Conservation (phyloP, 1,140 invertebrate species). For the Zophobas atratus region DNA sequence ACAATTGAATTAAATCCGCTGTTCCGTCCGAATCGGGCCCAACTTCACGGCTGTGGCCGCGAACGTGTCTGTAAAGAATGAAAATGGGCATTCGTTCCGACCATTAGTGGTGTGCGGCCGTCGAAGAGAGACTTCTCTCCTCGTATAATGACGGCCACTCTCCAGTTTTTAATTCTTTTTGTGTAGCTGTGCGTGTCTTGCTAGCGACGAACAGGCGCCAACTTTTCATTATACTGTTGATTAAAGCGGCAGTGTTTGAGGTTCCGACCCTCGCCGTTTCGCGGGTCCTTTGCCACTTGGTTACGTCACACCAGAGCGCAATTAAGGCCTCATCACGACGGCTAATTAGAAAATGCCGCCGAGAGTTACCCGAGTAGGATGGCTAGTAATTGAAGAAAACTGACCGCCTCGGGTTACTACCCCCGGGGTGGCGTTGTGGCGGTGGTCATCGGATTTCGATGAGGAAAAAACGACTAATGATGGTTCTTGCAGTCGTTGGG, state of each 20-base stretch:
- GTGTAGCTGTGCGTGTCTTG: conserved; percentile 65
- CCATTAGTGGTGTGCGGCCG: conserved; percentile 49
- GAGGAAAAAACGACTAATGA: not conserved
- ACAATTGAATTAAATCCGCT: conserved; percentile 10
- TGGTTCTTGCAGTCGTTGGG: not conserved
- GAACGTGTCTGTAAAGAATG: conserved; percentile 38
- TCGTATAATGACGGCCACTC: conserved; percentile 56
- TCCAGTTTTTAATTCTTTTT: conserved; percentile 64
- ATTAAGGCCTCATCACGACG: conserved; percentile 17
- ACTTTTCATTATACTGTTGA: conserved; percentile 66
- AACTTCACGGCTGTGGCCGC: conserved; percentile 13
- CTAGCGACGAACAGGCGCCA: conserved; percentile 64
- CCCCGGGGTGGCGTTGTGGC: not conserved
- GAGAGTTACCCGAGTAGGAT: conserved; percentile 14
- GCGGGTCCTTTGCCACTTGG: conserved; percentile 4
- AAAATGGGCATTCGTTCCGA: conserved; percentile 47
- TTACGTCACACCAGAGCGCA: conserved; percentile 22
- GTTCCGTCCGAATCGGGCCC: not conserved
- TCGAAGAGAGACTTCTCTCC: conserved; percentile 34
- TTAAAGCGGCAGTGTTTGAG: conserved; percentile 58
- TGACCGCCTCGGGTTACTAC: conserved; percentile 21
- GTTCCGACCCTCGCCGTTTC: conserved; percentile 26
- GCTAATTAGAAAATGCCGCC: conserved; percentile 19
- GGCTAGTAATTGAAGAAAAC: conserved; percentile 21
- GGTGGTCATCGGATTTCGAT: not conserved